Evolutionary conservation across 2,797 vertebrate genomes (phyloP).

Genomic region (Cheirogaleus major): DNA sequence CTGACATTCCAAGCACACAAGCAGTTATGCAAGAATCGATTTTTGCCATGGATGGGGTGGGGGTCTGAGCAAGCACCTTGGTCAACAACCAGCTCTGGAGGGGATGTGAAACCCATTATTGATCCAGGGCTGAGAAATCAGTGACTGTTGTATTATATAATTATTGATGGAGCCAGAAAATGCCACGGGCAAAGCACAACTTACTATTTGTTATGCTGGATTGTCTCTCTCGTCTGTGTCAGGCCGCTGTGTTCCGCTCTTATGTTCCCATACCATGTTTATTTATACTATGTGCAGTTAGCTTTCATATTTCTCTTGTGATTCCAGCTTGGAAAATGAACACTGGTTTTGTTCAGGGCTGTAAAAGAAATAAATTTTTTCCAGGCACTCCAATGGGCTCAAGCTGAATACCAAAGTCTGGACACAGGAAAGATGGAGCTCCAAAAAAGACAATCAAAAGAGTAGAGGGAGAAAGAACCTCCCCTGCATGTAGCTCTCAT

Average conservation of each 20-base stretch:
- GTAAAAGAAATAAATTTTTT: constrained; percentile 82
- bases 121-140: constrained; percentile 82
- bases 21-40: constrained; percentile 60
- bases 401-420: constrained; percentile 79
- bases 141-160: constrained; percentile 86
- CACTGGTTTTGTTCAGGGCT: constrained; percentile 69
- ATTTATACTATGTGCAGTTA: constrained; percentile 86
- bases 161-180: constrained; percentile 88
- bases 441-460: constrained; percentile 51
- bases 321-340: constrained; percentile 84
- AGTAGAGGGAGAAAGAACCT: constrained; percentile 14
- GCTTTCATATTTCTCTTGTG: constrained; percentile 88
- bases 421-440: background rate
- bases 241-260: constrained; percentile 80
- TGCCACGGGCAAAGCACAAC: constrained; percentile 83
- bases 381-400: constrained; percentile 63
- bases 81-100: constrained; percentile 60
- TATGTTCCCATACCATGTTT: constrained; percentile 88
- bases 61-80: constrained; percentile 58
- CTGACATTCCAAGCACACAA: constrained; percentile 60
- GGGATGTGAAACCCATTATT: constrained; percentile 75
- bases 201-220: constrained; percentile 87
- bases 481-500: background rate
- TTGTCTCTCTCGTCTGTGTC: constrained; percentile 83
- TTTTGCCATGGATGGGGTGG: background rate